A percentile compares a stretch with the other conserved stretches of the same genome.
Conservation (phyloP, 2,113 vertebrate genomes). For the Ranitomeya variabilis region DNA sequence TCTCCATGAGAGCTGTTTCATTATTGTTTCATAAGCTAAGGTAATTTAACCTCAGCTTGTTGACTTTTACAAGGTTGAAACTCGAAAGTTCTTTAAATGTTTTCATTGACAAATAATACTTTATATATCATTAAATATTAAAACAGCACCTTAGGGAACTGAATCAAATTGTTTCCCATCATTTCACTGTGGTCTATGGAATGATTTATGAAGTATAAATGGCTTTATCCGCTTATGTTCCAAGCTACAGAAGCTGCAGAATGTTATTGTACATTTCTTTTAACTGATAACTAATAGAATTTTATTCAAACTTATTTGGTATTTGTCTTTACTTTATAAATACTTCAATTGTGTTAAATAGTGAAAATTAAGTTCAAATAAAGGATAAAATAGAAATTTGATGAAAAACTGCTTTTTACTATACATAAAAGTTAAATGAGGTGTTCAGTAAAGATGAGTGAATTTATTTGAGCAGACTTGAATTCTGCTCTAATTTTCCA, state of each 20-base stretch:
- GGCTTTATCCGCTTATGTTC: constrained; percentile 69
- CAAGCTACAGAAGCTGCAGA: constrained; percentile 60
- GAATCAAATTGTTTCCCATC: constrained; percentile 71
- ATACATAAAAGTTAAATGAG: too few relatives aligned
- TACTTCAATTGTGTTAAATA: too few relatives aligned
- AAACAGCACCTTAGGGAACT: constrained; percentile 66
- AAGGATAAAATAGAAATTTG: too few relatives aligned
- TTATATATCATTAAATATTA: constrained; percentile 73
- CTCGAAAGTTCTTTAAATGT: constrained; percentile 62
- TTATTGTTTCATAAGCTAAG: constrained; percentile 19
- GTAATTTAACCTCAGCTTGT: background rate
- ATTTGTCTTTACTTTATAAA: background rate
- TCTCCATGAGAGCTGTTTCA: constrained; percentile 4
- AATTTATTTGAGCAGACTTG: too few relatives aligned
- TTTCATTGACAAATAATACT: constrained; percentile 68
- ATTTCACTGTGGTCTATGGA: constrained; percentile 67
- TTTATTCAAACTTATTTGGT: background rate
- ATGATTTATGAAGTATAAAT: constrained; percentile 72
- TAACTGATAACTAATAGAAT: background rate
- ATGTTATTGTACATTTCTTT: background rate
- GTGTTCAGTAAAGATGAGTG: too few relatives aligned
- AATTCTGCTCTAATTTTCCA: too few relatives aligned
- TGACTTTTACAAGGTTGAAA: constrained; percentile 53
- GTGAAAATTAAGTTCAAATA: too few relatives aligned
- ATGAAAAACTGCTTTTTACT: too few relatives aligned